These are phyloP conservation scores for Stenurella melanura DNA, from an alignment of 2,888 invertebrate species.

Conservation along the genomic window DNA sequence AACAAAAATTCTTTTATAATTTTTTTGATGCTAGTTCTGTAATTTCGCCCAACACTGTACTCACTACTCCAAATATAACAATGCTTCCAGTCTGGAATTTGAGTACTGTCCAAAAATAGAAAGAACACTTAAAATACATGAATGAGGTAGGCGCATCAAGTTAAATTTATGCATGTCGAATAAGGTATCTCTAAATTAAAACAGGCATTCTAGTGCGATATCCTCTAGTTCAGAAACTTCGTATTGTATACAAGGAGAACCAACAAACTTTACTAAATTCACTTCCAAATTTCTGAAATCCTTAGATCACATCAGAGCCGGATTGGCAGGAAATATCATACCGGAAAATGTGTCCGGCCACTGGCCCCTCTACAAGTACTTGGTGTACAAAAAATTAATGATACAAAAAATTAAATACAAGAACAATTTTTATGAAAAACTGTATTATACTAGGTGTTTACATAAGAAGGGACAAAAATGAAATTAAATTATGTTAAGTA, in stretches of 20 bases:
- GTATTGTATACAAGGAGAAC: neutral
- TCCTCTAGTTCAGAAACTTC: neutral
- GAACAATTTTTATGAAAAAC: no score
- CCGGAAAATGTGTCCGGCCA: no score
- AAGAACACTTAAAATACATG: conserved; percentile 26
- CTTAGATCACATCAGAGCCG: no score
- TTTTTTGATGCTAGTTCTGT: neutral
- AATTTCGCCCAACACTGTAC: neutral
- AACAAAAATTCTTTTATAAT: neutral
- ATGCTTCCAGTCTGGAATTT: conserved; percentile 11
- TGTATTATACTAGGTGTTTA: no score
- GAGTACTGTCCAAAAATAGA: conserved; percentile 23
- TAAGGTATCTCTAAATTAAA: conserved; percentile 14
- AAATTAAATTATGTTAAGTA: no score
- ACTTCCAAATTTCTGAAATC: neutral
- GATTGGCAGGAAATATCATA: no score
- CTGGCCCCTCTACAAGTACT: no score
- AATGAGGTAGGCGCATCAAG: conserved; percentile 12
- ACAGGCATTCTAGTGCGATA: neutral
- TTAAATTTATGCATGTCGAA: conserved; percentile 9
- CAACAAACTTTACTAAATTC: neutral
- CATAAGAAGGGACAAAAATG: no score
- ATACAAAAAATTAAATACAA: no score
- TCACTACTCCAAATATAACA: conserved; percentile 3
- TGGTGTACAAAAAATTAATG: no score